phyloP scores from a whole-genome alignment of 2,113 vertebrate genomes.

The Proterorhinus semilunaris region DNA sequence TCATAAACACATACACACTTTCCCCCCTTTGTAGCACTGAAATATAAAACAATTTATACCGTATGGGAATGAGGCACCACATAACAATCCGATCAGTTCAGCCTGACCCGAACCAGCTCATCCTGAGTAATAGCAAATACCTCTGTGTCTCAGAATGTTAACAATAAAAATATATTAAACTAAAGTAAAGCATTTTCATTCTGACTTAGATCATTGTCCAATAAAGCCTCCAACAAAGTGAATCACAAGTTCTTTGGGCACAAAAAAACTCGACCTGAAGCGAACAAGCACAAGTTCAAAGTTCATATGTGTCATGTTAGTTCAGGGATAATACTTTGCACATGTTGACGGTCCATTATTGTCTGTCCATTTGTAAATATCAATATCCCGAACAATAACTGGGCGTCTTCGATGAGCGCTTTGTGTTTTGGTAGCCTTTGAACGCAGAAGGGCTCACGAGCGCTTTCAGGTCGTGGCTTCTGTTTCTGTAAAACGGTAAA shows the following conservation, averaged over 20 bases:
- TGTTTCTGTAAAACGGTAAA: slow-evolving; percentile 35
- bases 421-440: not conserved
- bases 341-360: slow-evolving; percentile 2
- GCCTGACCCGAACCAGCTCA: slow-evolving; percentile 34
- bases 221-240: slow-evolving; percentile 35
- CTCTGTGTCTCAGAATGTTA: slow-evolving; percentile 38
- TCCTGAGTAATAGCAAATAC: slow-evolving; percentile 47
- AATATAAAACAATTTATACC: not conserved
- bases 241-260: slow-evolving; percentile 36
- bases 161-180: slow-evolving; percentile 46
- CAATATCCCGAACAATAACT: not conserved
- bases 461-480: not conserved
- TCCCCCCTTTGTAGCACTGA: not conserved
- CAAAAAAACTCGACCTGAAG: not conserved
- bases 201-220: slow-evolving; percentile 58
- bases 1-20: too few species aligned
- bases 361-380: slow-evolving; percentile 2
- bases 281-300: not conserved
- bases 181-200: slow-evolving; percentile 33
- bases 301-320: not conserved
- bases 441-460: not conserved
- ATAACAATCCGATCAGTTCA: slow-evolving; percentile 17
- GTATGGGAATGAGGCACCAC: slow-evolving; percentile 1
- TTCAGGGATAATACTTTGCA: not conserved
- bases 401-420: not conserved